Conservation (phyloP, 2,888 invertebrate species). For the Trissoscelio sp. region DNA sequence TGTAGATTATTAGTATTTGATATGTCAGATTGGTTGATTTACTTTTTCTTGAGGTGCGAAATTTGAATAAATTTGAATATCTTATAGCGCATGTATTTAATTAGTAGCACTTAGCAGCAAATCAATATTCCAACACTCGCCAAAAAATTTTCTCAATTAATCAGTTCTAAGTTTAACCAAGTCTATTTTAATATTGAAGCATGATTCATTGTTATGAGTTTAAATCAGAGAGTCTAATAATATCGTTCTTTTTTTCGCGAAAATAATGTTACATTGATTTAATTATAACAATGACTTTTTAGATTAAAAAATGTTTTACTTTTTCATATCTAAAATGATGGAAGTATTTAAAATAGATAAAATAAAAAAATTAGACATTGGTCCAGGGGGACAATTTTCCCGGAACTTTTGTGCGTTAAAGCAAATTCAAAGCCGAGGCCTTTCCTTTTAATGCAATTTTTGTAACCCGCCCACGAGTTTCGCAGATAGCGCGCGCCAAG, state of each 20-base stretch:
- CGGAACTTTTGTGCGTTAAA: slow-evolving; percentile 27
- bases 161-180: slow-evolving; percentile 8
- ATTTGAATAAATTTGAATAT: neutral
- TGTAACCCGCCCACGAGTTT: slow-evolving; percentile 63
- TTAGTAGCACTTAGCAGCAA: neutral
- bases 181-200: slow-evolving; percentile 21
- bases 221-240: slow-evolving; percentile 11
- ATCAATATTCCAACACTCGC: slow-evolving; percentile 22
- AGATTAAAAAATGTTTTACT: too few species aligned
- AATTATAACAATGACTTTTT: too few species aligned
- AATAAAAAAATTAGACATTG: too few species aligned
- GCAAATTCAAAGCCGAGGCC: slow-evolving; percentile 32
- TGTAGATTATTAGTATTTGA: neutral
- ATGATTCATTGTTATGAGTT: slow-evolving; percentile 23
- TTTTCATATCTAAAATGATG: too few species aligned
- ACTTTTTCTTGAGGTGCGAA: neutral
- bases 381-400: slow-evolving; percentile 24
- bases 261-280: too few species aligned
- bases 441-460: slow-evolving; percentile 59
- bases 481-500: slow-evolving; percentile 50
- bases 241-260: slow-evolving; percentile 1
- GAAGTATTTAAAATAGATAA: too few species aligned
- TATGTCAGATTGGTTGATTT: neutral
- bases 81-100: slow-evolving; percentile 5
- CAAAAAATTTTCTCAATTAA: slow-evolving; percentile 21